Evolutionary conservation across 2,888 invertebrate species (phyloP).

Genomic region (Thereva unica): DNA sequence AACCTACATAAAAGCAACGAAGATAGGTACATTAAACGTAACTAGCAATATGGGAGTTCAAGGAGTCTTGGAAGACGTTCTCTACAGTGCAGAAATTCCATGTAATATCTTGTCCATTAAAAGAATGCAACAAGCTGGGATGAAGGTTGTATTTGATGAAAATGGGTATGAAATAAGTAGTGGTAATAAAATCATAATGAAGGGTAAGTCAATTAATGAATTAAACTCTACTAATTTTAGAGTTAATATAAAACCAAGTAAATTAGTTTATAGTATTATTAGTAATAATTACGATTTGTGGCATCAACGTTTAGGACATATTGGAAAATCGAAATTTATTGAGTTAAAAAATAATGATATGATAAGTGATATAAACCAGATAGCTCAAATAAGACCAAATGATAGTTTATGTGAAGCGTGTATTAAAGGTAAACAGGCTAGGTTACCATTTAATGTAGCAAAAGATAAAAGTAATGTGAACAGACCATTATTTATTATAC

Average conservation of each 20-base stretch:
- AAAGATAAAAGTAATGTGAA: slow-evolving; percentile 44
- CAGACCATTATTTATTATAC: slow-evolving; percentile 49
- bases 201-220: too few species aligned
- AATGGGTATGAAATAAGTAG: too few species aligned
- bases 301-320: slow-evolving; percentile 37
- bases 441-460: slow-evolving; percentile 36
- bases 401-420: slow-evolving; percentile 34
- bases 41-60: slow-evolving; percentile 40
- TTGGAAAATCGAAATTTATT: slow-evolving; percentile 36
- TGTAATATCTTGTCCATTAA: slow-evolving; percentile 43
- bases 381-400: slow-evolving; percentile 27
- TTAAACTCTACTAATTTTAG: background rate
- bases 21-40: background rate
- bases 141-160: too few species aligned
- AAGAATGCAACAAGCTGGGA: slow-evolving; percentile 36
- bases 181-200: too few species aligned
- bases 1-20: background rate
- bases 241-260: background rate
- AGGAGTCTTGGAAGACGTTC: slow-evolving; percentile 38
- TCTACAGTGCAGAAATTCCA: slow-evolving; percentile 46
- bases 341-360: slow-evolving; percentile 26
- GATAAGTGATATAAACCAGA: slow-evolving; percentile 27
- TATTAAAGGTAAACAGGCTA: slow-evolving; percentile 6
- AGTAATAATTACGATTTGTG: slow-evolving; percentile 6
- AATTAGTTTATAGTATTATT: too few species aligned